phyloP scores from a whole-genome alignment of 2,113 vertebrate genomes.

The Cynocephalus volans region DNA sequence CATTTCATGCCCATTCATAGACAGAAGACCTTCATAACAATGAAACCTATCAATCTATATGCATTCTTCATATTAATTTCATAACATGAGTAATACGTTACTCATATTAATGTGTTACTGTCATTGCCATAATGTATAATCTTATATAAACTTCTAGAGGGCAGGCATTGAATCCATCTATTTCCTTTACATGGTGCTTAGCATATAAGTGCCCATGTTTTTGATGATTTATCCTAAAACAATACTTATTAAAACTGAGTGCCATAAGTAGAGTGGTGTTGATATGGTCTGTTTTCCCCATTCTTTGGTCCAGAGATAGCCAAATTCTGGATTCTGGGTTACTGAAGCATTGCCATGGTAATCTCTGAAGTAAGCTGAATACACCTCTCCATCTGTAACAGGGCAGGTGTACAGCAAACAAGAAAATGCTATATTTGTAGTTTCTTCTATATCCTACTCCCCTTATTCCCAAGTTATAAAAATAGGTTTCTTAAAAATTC shows the following conservation, averaged over 20 bases:
- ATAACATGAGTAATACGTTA: not conserved
- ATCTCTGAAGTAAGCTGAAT: not conserved
- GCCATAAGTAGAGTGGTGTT: not conserved
- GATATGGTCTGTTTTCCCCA: not conserved
- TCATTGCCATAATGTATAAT: not conserved
- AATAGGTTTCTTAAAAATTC: conserved; percentile 41
- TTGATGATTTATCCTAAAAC: not conserved
- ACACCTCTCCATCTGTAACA: not conserved
- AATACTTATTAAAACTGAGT: conserved; percentile 38
- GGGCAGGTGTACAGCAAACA: not conserved
- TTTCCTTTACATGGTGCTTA: not conserved
- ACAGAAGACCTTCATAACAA: conserved; percentile 14
- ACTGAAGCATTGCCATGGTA: not conserved
- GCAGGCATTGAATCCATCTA: not conserved
- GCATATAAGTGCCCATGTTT: not conserved
- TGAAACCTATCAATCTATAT: not conserved
- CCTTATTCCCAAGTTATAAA: not conserved
- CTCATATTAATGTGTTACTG: not conserved
- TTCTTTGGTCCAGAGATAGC: not conserved
- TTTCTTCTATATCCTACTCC: not conserved
- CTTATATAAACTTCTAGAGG: conserved; percentile 37
- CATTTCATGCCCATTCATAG: not conserved
- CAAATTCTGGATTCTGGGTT: conserved; percentile 8
- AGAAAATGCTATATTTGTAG: not conserved
- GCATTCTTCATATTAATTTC: conserved; percentile 22